Base-by-base conservation (phyloP, 2,888 invertebrate species). In the Scaptomyza tumidula region DNA sequence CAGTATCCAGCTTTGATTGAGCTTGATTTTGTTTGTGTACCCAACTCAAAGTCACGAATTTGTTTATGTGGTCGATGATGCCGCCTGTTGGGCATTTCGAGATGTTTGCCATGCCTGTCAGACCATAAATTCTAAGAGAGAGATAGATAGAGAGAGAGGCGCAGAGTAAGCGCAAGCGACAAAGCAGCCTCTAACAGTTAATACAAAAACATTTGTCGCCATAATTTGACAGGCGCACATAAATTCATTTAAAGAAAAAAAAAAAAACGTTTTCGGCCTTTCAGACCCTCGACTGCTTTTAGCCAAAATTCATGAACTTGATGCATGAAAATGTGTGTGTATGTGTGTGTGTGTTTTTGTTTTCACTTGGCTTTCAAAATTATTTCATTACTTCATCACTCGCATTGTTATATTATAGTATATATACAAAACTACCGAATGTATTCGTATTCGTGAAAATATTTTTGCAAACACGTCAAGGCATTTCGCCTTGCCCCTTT, bases 391-490 rank as follows among this genome's bases (percentile, higher is more conserved):
- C 86, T 83, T 88, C 75, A 72, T 77, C 82, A 66, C 58, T 65
- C 61, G 67, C 70, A 52, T 53, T 80, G 78, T 71, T 78, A 67
- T 74, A 75, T 70, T 77, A 43, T 37, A 52, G 71, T 71, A 57
- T 67, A 70, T 64, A 68, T 74, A 74, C 71, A 24, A 24, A 64
- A 62, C 71, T 55, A 7, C 7, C 10, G 7, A 7, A 7, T 5
- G 11, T 39, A 39, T 41, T 16, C 19, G 10, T 41, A 41, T 75
- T 87, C 53, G 67, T 62, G 43, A 62, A 76, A 85, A 87, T 86
- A 78, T 83, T 86, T 81, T 57, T 29, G 77, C 86, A 73, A 71
- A 78, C 83, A 87, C 86, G 83, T 85, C 86, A 88, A 77, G 71
- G 54, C 77, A 31, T 57, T 16, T n/a, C 13, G 56, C 31, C 44